Conservation (phyloP, 2,113 vertebrate species). For the Climacteris rufus region DNA sequence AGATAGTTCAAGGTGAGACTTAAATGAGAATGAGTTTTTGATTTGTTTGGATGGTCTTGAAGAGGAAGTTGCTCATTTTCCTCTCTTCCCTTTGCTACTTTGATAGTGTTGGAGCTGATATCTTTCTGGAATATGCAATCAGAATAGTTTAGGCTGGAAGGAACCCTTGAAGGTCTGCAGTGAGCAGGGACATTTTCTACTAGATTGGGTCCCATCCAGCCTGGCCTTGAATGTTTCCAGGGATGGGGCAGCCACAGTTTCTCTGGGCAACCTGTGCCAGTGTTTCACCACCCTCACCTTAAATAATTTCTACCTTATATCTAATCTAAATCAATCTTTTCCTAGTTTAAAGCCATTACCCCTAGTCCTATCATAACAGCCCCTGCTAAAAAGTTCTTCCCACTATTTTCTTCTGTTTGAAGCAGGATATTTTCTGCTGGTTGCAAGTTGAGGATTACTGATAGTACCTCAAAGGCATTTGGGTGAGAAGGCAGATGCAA, state of each 20-base stretch:
- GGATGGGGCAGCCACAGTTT: not conserved
- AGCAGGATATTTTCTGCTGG: not conserved
- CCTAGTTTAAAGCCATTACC: not conserved
- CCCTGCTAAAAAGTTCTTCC: not conserved
- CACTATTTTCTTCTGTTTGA: not conserved
- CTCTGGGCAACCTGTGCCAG: not conserved
- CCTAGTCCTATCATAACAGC: not conserved
- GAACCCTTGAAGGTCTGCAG: not conserved
- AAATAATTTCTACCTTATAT: not conserved
- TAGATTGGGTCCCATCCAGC: not conserved
- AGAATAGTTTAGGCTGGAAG: not conserved
- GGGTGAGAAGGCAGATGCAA: conserved; percentile 27
- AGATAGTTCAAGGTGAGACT: not conserved
- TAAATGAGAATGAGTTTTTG: not conserved
- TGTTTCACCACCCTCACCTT: not conserved
- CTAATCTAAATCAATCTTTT: not conserved
- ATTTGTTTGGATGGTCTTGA: not conserved
- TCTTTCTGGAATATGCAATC: not conserved
- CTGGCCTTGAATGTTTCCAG: not conserved
- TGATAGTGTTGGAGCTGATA: not conserved
- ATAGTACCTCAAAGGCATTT: conserved; percentile 34
- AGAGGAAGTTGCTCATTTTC: not conserved
- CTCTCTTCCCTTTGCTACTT: not conserved
- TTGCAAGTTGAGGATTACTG: not conserved
- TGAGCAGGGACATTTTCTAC: not conserved